Evolutionary conservation across 2,888 invertebrate species (phyloP).

Genomic region (Mycalesis mineus): DNA sequence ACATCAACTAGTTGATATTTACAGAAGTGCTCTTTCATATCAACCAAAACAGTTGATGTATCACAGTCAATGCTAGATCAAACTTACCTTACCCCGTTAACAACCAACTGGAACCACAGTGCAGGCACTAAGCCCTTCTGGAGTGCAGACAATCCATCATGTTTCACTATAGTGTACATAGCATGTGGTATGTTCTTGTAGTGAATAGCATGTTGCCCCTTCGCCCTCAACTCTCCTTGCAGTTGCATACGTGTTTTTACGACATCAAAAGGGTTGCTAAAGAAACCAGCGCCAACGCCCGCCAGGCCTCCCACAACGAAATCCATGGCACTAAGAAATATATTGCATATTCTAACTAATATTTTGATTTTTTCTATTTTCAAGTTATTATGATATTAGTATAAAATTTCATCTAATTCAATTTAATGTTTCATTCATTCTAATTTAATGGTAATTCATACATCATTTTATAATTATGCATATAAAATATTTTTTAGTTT

Average conservation of each 20-base stretch:
- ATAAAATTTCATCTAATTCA: too few species aligned
- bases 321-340: constrained; percentile 76
- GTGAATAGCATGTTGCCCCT: constrained; percentile 78
- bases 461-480: too few species aligned
- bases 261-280: constrained; percentile 94
- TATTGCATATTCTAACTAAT: constrained; percentile 5
- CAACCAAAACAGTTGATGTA: neutral
- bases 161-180: constrained; percentile 83
- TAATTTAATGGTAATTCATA: too few species aligned
- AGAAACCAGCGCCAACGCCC: constrained; percentile 86
- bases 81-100: constrained; percentile 78
- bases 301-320: constrained; percentile 86
- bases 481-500: too few species aligned
- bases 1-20: neutral
- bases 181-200: constrained; percentile 90
- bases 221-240: constrained; percentile 86
- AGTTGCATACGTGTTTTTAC: constrained; percentile 93
- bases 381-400: neutral
- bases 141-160: constrained; percentile 86
- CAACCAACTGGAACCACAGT: constrained; percentile 86
- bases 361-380: neutral
- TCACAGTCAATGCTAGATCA: neutral
- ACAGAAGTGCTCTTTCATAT: neutral
- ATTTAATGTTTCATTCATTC: too few species aligned
- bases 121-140: constrained; percentile 91